Evolutionary conservation across 2,888 invertebrate genomes (phyloP).

Genomic region (Linyphia triangularis): DNA sequence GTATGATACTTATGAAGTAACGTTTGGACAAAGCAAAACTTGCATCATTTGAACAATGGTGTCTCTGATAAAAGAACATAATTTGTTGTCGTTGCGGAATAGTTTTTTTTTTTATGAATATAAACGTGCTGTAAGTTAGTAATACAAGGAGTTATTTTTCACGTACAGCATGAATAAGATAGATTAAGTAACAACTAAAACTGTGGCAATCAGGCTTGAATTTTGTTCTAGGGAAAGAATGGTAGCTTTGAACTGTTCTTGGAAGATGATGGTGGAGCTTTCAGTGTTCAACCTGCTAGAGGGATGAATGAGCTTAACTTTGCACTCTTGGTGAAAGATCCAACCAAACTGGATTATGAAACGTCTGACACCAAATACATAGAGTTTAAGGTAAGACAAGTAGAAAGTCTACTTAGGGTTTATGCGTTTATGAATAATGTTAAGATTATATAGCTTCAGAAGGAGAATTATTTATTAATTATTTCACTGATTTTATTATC

Average conservation of each 20-base stretch:
- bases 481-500: not conserved
- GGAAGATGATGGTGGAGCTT: conserved; percentile 73
- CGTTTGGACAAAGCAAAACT: no score
- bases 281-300: conserved; percentile 75
- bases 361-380: conserved; percentile 71
- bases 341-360: conserved; percentile 75
- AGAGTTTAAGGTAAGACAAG: conserved; percentile 75
- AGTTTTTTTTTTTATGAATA: no score
- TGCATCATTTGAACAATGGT: no score
- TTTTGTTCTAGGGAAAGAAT: conserved; percentile 66
- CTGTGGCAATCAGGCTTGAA: no score
- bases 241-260: conserved; percentile 72
- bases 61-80: no score
- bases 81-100: no score
- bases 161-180: no score
- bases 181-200: no score
- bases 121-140: no score
- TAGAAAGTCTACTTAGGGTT: not conserved
- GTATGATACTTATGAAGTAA: no score
- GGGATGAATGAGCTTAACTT: conserved; percentile 76
- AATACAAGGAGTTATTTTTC: no score
- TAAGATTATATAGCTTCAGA: not conserved
- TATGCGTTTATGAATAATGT: not conserved
- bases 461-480: not conserved
- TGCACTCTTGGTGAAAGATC: conserved; percentile 74